A percentile compares a stretch with the other conserved stretches of the same genome.
Conservation (phyloP, 2,113 vertebrate genomes). For the Struthio camelus region DNA sequence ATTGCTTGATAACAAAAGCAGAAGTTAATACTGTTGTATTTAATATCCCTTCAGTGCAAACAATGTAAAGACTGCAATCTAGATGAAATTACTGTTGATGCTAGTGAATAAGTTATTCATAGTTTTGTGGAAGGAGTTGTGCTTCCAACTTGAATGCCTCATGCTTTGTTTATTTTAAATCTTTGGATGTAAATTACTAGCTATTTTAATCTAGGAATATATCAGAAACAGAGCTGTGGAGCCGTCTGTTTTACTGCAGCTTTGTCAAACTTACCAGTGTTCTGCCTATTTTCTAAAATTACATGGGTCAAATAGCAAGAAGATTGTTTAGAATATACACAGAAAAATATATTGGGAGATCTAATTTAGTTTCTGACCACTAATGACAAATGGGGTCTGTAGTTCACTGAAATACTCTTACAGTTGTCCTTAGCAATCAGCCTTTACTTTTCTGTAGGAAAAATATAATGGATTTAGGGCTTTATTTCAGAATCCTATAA, state of each 20-base stretch:
- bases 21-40: slow-evolving; percentile 61
- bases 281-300: slow-evolving; percentile 68
- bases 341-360: slow-evolving; percentile 45
- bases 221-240: slow-evolving; percentile 52
- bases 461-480: slow-evolving; percentile 13
- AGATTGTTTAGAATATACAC: slow-evolving; percentile 65
- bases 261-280: slow-evolving; percentile 12
- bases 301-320: slow-evolving; percentile 70
- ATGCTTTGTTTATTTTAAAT: slow-evolving; percentile 66
- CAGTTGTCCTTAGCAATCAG: slow-evolving; percentile 61
- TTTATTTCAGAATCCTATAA: slow-evolving; percentile 58
- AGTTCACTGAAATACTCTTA: slow-evolving; percentile 43
- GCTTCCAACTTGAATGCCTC: slow-evolving; percentile 29
- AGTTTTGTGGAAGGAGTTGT: slow-evolving; percentile 54
- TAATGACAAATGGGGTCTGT: slow-evolving; percentile 57
- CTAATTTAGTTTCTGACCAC: slow-evolving; percentile 65
- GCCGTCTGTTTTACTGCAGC: slow-evolving; percentile 20
- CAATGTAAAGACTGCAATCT: slow-evolving; percentile 50
- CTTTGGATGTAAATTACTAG: slow-evolving; percentile 65
- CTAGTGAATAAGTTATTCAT: slow-evolving; percentile 64
- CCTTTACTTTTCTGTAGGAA: slow-evolving; percentile 31
- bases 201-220: slow-evolving; percentile 63
- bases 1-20: slow-evolving; percentile 58
- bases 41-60: slow-evolving; percentile 45
- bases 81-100: slow-evolving; percentile 62